Base-by-base conservation (phyloP, 2,888 invertebrate genomes). In the Dermolepida albohirtum region DNA sequence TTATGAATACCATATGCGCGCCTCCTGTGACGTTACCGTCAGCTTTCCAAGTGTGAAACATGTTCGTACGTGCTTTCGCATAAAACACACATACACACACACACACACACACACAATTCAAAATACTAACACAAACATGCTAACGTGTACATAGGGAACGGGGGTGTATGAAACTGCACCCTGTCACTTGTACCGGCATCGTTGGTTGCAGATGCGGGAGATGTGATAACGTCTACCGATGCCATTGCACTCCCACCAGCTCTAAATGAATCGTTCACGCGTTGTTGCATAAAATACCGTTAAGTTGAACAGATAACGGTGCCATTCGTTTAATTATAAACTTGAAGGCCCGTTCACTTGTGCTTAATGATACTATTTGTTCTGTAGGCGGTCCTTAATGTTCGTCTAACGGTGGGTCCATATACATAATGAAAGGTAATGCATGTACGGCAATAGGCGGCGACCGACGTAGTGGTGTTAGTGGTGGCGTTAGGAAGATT, bases 291-390 rank as follows among this genome's bases (percentile, higher is more conserved):
- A 50, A 50, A 50, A 50, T 50, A 27, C 10, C 50, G 17, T 17
- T 11, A 50, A 50, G 50, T 27, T n/a, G 11, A 11, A n/a, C 50
- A 27, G 27, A 50, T 27, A 27, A 14, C 17, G 17, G 50, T 8
- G 22, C 50, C 22, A 50, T 50, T 27, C 17, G 27, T 50, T 50
- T 50, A 50, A 50, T 50, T 50, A 50, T 50, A 27, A 50, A 50
- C 22, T 50, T 50, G 50, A 11, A n/a, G 50, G 5, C 34, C 34
- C 34, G 34, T 34, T 34, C 34, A 34, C 34, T 34, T 34, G 34
- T 34, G 34, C 34, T 34, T 34, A 34, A 34, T 34, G 34, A 10
- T 10, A 34, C 34, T 7, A 34, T 34, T 34, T 34, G 34, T 34
- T 34, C 6, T 7, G 6, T 34, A 34, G 34, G 6, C 6, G 34